These are phyloP conservation scores for Phymorhynchus buccinoides DNA, from an alignment of 1,140 invertebrate genomes.

Conservation along the genomic window DNA sequence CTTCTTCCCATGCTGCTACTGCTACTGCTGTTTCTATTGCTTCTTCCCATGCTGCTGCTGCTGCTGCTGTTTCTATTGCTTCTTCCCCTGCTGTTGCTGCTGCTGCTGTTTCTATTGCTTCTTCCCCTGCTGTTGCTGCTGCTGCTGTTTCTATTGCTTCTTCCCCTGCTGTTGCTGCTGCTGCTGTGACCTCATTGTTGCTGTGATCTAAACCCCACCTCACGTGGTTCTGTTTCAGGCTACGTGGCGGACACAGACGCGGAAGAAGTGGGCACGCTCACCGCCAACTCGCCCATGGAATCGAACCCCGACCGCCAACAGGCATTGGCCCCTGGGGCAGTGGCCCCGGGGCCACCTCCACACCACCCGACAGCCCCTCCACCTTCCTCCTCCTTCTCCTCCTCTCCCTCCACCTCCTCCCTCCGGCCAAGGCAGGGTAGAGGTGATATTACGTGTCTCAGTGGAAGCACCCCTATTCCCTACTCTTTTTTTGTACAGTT, in stretches of 20 bases:
- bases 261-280: constrained; percentile 55
- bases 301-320: constrained; percentile 38
- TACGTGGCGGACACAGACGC: constrained; percentile 65
- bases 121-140: too few species aligned
- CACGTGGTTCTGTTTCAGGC: constrained; percentile 45
- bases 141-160: too few species aligned
- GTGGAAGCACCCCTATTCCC: not conserved
- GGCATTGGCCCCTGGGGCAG: not conserved
- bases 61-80: too few species aligned
- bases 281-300: constrained; percentile 60
- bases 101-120: too few species aligned
- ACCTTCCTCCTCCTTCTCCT: not conserved
- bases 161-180: too few species aligned
- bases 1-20: too few species aligned
- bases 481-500: too few species aligned
- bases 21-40: too few species aligned
- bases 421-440: not conserved
- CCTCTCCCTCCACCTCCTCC: not conserved
- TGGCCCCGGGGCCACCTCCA: not conserved
- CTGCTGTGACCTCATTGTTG: too few species aligned
- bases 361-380: not conserved
- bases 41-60: too few species aligned
- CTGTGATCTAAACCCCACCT: too few species aligned
- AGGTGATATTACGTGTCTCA: not conserved
- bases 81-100: too few species aligned